Percentiles rank a stretch among this genome's conserved stretches.
Conservation (phyloP, 1,140 invertebrate genomes). For the Drosophila virilis region DNA sequence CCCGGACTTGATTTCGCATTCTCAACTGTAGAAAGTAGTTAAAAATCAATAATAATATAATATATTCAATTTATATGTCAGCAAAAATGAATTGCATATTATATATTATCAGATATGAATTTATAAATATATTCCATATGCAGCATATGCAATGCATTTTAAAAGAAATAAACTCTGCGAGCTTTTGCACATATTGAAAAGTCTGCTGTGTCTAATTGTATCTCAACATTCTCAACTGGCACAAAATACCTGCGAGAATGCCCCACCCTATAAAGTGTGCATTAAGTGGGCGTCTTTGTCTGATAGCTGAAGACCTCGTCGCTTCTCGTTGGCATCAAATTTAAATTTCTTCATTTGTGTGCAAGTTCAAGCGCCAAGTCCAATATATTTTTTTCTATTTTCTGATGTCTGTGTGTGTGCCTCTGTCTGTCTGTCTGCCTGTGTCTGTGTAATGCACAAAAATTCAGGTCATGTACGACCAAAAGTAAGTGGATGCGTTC, state of each 20-base stretch:
- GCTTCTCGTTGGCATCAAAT: conserved; percentile 58
- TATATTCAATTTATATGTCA: no score
- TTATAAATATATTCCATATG: no score
- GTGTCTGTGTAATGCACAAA: conserved; percentile 37
- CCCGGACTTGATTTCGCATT: conserved; percentile 23
- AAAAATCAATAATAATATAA: not conserved
- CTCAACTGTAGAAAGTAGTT: not conserved
- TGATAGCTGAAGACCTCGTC: not conserved
- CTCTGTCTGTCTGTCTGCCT: conserved; percentile 7
- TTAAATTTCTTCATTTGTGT: conserved; percentile 80
- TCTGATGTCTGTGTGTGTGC: conserved; percentile 7
- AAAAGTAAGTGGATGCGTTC: conserved; percentile 82
- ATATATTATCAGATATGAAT: no score
- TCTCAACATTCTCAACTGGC: not conserved
- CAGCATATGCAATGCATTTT: no score
- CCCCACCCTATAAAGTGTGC: not conserved
- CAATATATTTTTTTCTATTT: conserved; percentile 54
- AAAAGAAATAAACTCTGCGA: no score
- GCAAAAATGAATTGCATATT: not conserved
- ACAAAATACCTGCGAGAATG: not conserved
- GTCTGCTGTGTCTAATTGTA: not conserved
- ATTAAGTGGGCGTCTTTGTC: conserved; percentile 28
- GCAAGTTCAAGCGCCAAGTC: conserved; percentile 60
- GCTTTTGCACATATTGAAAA: no score
- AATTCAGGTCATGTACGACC: conserved; percentile 80